Base-by-base conservation (phyloP, 2,888 invertebrate species). In the Hirtodrosophila alboralis region DNA sequence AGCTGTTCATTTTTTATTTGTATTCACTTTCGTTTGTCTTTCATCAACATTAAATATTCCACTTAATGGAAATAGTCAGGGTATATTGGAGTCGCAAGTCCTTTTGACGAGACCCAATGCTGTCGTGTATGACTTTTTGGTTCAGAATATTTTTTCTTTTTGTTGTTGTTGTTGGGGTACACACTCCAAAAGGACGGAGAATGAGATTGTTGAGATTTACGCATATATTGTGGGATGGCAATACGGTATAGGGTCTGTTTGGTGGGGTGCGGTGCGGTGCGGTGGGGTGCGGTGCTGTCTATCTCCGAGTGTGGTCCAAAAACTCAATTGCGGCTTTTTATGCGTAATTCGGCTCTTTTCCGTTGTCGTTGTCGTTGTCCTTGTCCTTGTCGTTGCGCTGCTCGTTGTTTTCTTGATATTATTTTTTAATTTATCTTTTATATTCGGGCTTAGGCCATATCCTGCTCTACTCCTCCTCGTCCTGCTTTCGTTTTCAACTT, bases 361-460 rank as follows among this genome's bases (percentile, higher is more conserved):
- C n/a, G 76, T 76, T 59, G 56, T 61, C 40, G 44, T 53, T 51
- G 51, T 52, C 27, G 28, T 60, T 12, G 23, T 31, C 14, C 23
- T 5, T 10, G 23, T 31, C 14, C 23, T 5, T 27, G 38, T 33
- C 45, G 26, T 30, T 40, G 30, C n/a, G 13, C 10, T 43, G 26
- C n/a, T 59, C 63, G 57, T 47, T 74, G 57, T 65, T 63, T 60
- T 52, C 57, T 45, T 63, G 53, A 79, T 84, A 81, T 81, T 84
- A 80, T 78, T 84, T 84, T 80, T 78, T 78, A 84, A 80, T 80
- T 84, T 84, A 80, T 75, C 67, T 84, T 80, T 84, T 80, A 75
- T 84, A 72, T 79, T 64, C 60, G 56, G 58, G 67, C 65, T 78
- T 67, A 66, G 48, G 75, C 52, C 64, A 47, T 58, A 67, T 56